These are phyloP conservation scores for Drosophila aff. DNA, from an alignment of 1,140 invertebrate genomes.

Conservation along the genomic window DNA sequence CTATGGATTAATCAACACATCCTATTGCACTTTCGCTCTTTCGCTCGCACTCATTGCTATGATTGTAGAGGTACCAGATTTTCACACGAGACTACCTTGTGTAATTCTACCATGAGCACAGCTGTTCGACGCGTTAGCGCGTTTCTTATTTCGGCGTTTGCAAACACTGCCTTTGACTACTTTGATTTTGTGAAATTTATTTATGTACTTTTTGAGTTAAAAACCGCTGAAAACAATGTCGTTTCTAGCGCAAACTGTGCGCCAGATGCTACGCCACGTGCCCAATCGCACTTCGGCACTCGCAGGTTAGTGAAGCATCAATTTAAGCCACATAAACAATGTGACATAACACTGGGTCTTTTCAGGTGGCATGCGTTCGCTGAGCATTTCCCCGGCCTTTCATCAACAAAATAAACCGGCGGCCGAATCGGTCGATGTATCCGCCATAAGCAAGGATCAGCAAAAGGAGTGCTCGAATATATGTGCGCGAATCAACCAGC, in stretches of 20 bases:
- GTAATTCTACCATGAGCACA: neutral
- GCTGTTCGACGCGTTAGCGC: conserved; percentile 17
- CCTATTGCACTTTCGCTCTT: too few species aligned
- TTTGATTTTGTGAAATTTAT: conserved; percentile 6
- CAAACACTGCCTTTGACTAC: neutral
- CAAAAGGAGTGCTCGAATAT: conserved; percentile 81
- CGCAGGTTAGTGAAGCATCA: conserved; percentile 21
- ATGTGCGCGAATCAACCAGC: conserved; percentile 87
- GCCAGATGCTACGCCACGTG: conserved; percentile 53
- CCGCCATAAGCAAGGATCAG: conserved; percentile 50
- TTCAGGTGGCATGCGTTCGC: conserved; percentile 66
- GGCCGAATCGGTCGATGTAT: conserved; percentile 30
- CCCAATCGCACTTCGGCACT: conserved; percentile 31
- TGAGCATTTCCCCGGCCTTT: conserved; percentile 63
- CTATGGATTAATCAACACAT: too few species aligned
- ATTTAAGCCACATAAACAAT: conserved; percentile 3
- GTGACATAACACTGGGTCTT: conserved; percentile 62
- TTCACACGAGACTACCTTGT: too few species aligned
- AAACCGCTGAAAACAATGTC: conserved; percentile 44
- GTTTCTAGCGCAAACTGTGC: conserved; percentile 56
- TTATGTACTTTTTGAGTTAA: conserved; percentile 24
- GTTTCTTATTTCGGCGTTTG: neutral
- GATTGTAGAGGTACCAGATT: too few species aligned
- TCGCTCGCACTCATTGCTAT: too few species aligned
- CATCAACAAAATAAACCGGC: conserved; percentile 65